Evolutionary conservation across 2,113 vertebrate genomes (phyloP).

Genomic region (Nibea coibor): DNA sequence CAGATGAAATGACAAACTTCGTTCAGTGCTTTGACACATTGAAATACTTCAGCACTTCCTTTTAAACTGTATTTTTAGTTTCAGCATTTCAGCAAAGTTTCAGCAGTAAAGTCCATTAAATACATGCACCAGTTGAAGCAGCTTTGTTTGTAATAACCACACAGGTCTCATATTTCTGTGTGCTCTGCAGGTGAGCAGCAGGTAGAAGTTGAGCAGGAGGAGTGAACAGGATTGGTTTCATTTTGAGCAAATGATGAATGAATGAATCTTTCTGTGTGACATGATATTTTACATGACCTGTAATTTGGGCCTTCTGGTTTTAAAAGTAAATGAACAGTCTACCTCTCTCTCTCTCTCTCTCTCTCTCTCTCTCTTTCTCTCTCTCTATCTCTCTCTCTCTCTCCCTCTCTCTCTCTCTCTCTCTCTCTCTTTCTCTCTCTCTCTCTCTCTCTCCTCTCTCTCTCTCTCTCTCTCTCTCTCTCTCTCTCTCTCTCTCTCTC

Average conservation of each 20-base stretch:
- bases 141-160: constrained; percentile 47
- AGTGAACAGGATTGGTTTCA: neutral
- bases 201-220: neutral
- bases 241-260: neutral
- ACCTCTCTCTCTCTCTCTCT: neutral
- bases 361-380: neutral
- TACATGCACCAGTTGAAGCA: neutral
- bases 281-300: neutral
- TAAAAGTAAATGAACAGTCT: neutral
- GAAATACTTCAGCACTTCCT: too few relatives aligned
- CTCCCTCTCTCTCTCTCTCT: neutral
- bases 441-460: neutral
- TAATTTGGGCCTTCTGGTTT: neutral
- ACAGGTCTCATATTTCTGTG: constrained; percentile 36
- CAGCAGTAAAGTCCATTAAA: too few relatives aligned
- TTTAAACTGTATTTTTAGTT: too few relatives aligned
- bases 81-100: too few relatives aligned
- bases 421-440: neutral
- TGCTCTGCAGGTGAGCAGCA: neutral
- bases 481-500: neutral
- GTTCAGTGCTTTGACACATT: too few relatives aligned
- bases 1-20: neutral
- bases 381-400: neutral
- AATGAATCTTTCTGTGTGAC: neutral
- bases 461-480: neutral